These are phyloP conservation scores for Dicerorhinus sumatrensis DNA, from an alignment of 2,113 vertebrate genomes.

Conservation along the genomic window DNA sequence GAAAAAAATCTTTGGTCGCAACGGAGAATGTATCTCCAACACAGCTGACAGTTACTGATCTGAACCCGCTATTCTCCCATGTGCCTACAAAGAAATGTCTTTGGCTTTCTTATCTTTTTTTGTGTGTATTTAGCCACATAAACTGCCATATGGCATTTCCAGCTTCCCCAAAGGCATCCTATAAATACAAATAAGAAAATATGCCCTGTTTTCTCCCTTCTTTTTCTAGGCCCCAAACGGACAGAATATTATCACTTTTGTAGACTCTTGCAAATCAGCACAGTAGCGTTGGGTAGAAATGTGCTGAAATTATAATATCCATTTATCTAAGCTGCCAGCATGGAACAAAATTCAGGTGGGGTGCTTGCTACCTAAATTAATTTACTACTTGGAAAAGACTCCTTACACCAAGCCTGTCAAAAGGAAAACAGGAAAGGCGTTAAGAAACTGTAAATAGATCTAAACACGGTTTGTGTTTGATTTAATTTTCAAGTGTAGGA, in stretches of 20 bases:
- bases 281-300: constrained; percentile 77
- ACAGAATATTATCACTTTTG: constrained; percentile 87
- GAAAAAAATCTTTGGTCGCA: constrained; percentile 67
- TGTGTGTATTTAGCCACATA: constrained; percentile 82
- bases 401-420: constrained; percentile 74
- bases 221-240: constrained; percentile 80
- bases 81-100: constrained; percentile 78
- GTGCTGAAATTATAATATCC: constrained; percentile 85
- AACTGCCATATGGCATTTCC: constrained; percentile 79
- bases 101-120: constrained; percentile 83
- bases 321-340: constrained; percentile 86
- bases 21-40: constrained; percentile 77
- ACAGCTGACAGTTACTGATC: constrained; percentile 83
- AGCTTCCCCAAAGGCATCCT: constrained; percentile 84
- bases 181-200: constrained; percentile 88
- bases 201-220: background rate
- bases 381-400: constrained; percentile 87
- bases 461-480: constrained; percentile 69
- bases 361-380: constrained; percentile 85
- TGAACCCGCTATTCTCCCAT: constrained; percentile 62
- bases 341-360: constrained; percentile 84
- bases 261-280: constrained; percentile 83
- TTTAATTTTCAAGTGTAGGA: constrained; percentile 82
- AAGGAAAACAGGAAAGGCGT: constrained; percentile 65
- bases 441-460: constrained; percentile 76